These are phyloP conservation scores for Protobothrops mucrosquamatus DNA, from an alignment of 2,113 vertebrate genomes.

Conservation along the genomic window DNA sequence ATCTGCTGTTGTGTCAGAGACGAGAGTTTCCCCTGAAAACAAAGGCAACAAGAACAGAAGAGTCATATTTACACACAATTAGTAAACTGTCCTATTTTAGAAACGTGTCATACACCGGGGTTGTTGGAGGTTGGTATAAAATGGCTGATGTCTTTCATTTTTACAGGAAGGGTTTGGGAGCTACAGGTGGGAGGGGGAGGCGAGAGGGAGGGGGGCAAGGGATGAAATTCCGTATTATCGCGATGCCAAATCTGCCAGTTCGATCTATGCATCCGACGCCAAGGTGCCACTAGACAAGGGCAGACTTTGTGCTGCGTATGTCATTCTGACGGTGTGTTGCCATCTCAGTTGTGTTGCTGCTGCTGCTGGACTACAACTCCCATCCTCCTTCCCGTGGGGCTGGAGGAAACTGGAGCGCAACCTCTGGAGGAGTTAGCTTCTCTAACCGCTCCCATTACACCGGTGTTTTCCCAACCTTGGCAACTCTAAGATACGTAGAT, in stretches of 20 bases:
- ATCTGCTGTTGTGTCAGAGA: conserved; percentile 76
- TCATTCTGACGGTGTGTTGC: no score
- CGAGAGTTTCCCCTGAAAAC: conserved; percentile 83
- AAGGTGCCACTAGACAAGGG: not conserved
- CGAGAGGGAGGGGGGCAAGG: not conserved
- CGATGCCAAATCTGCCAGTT: no score
- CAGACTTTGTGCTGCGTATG: not conserved
- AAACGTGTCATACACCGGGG: not conserved
- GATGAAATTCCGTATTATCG: no score
- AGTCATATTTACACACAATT: conserved; percentile 66
- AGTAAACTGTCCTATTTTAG: conserved; percentile 20
- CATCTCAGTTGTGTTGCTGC: no score
- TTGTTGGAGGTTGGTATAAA: not conserved
- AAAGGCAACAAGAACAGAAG: conserved; percentile 65
- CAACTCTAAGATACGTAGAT: no score
- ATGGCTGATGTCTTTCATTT: conserved; percentile 2
- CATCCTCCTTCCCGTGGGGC: not conserved
- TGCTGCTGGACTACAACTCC: not conserved
- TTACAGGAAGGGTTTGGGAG: not conserved
- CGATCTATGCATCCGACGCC: not conserved
- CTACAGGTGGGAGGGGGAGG: not conserved
- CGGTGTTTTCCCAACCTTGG: no score
- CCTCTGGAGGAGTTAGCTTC: not conserved
- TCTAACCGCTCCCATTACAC: not conserved
- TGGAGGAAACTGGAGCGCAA: not conserved